A percentile compares a stretch with the other conserved stretches of the same genome.
phyloP scores from a whole-genome alignment of 2,888 invertebrate genomes.

The Chaetoderma sp. region DNA sequence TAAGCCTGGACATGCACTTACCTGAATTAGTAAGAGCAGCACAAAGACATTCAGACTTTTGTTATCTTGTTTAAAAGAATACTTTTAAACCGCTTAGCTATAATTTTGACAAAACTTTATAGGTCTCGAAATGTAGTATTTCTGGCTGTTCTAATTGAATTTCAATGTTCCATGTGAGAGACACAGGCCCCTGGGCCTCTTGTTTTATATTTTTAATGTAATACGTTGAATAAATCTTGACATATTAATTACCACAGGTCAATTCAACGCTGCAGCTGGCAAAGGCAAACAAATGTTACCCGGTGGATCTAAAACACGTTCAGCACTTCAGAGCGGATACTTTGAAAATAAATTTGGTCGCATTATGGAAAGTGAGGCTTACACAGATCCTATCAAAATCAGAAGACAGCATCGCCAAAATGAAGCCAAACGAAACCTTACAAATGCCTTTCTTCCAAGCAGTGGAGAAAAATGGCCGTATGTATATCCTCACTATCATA shows the following conservation, averaged over 20 bases:
- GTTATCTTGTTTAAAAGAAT: too few relatives aligned
- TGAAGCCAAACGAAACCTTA: slow-evolving; percentile 64
- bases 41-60: too few relatives aligned
- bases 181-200: too few relatives aligned
- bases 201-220: too few relatives aligned
- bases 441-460: slow-evolving; percentile 67
- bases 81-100: too few relatives aligned
- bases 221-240: neutral
- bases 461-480: slow-evolving; percentile 66
- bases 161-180: too few relatives aligned
- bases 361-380: slow-evolving; percentile 66
- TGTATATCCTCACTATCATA: too few relatives aligned
- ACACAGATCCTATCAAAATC: slow-evolving; percentile 66
- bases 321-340: slow-evolving; percentile 65
- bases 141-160: too few relatives aligned
- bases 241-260: slow-evolving; percentile 43
- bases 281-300: slow-evolving; percentile 69
- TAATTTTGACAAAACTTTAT: too few relatives aligned
- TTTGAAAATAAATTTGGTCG: slow-evolving; percentile 65
- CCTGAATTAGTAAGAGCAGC: too few relatives aligned
- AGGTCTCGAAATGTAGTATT: too few relatives aligned
- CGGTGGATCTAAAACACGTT: slow-evolving; percentile 62
- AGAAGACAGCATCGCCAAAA: slow-evolving; percentile 59
- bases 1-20: too few relatives aligned
- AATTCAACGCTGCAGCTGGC: slow-evolving; percentile 63